phyloP scores from a whole-genome alignment of 2,113 vertebrate genomes.

The Myxocyprinus asiaticus region DNA sequence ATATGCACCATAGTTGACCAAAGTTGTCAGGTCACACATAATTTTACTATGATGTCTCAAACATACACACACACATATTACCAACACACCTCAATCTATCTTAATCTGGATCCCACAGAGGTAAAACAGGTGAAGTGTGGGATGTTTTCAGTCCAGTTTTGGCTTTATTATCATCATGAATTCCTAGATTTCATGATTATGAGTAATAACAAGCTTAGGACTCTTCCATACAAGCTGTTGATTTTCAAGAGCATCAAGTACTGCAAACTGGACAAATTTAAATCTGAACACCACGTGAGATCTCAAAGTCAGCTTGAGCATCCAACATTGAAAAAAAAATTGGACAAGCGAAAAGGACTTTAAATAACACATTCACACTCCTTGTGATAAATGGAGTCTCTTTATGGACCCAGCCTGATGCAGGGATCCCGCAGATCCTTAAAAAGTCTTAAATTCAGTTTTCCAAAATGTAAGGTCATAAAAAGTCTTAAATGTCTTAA shows the following conservation, averaged over 20 bases:
- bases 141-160: neutral
- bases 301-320: neutral
- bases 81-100: neutral
- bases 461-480: too few relatives aligned
- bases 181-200: conserved; percentile 1
- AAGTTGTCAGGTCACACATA: too few relatives aligned
- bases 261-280: neutral
- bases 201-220: neutral
- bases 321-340: conserved; percentile 1
- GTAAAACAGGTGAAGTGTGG: conserved; percentile 16
- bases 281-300: neutral
- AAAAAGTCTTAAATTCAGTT: too few relatives aligned
- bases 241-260: neutral
- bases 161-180: neutral
- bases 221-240: neutral
- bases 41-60: too few relatives aligned
- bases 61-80: neutral
- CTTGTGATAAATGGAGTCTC: conserved; percentile 33
- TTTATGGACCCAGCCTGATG: conserved; percentile 18
- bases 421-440: too few relatives aligned
- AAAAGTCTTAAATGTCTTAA: too few relatives aligned
- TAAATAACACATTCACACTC: conserved; percentile 21
- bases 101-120: neutral
- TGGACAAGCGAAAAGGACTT: neutral
- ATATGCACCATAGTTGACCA: too few relatives aligned